Evolutionary conservation across 1,140 invertebrate genomes (phyloP).

Genomic region (Aphelenchoides fujianensis): DNA sequence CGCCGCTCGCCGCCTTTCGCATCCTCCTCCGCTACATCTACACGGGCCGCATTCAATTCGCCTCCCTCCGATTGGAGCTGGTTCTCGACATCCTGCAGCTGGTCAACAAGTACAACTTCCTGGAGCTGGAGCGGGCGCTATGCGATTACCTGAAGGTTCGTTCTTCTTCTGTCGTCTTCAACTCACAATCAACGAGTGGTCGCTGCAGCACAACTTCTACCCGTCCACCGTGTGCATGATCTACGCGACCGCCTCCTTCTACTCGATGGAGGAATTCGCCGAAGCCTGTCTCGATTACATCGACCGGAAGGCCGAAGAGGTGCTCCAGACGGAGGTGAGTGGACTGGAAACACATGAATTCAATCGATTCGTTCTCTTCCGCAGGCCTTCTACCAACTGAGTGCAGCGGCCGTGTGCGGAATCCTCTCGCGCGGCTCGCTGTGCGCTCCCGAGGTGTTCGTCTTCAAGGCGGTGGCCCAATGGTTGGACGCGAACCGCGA

Average conservation of each 20-base stretch:
- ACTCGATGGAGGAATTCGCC: constrained; percentile 69
- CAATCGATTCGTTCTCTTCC: no score
- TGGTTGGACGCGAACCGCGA: constrained; percentile 81
- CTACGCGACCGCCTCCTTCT: constrained; percentile 81
- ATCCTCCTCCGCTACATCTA: constrained; percentile 89
- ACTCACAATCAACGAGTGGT: no score
- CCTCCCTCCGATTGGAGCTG: constrained; percentile 75
- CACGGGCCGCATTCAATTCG: constrained; percentile 80
- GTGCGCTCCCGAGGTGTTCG: constrained; percentile 88
- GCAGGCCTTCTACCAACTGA: constrained; percentile 40
- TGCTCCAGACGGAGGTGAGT: constrained; percentile 68
- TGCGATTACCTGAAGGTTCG: constrained; percentile 88
- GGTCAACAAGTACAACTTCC: constrained; percentile 90
- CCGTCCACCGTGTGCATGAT: constrained; percentile 86
- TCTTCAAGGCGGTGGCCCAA: constrained; percentile 79
- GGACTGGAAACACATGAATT: constrained; percentile 2
- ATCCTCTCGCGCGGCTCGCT: constrained; percentile 88
- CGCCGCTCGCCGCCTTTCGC: constrained; percentile 83
- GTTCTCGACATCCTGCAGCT: constrained; percentile 81
- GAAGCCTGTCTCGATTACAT: constrained; percentile 73
- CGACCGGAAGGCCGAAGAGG: constrained; percentile 79
- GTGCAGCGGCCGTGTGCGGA: constrained; percentile 66
- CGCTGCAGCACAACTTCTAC: constrained; percentile 73
- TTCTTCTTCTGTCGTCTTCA: no score
- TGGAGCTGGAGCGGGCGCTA: constrained; percentile 81